phyloP scores from a whole-genome alignment of 2,113 vertebrate species.

The Symphodus melops region DNA sequence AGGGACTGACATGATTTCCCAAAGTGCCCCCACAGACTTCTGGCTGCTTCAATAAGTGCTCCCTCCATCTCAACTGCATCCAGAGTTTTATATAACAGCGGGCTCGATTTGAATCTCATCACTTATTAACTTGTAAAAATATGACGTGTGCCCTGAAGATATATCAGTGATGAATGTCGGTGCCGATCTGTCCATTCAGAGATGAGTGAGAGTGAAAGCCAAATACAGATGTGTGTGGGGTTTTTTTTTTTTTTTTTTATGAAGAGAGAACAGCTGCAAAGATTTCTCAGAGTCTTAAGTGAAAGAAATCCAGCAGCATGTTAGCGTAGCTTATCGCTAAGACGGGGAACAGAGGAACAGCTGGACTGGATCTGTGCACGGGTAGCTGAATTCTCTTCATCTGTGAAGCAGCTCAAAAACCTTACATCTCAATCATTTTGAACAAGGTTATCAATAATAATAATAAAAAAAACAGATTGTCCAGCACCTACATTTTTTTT shows the following conservation, averaged over 20 bases:
- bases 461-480: too few relatives aligned
- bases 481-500: too few relatives aligned
- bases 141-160: background rate
- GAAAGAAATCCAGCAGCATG: background rate
- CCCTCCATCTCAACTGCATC: conserved; percentile 22
- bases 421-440: too few relatives aligned
- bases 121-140: conserved; percentile 7
- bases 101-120: conserved; percentile 12
- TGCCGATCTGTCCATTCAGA: conserved; percentile 11
- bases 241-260: too few relatives aligned
- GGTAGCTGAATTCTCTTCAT: background rate
- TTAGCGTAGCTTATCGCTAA: conserved; percentile 10
- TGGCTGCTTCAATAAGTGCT: conserved; percentile 27
- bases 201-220: background rate
- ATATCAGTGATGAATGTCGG: conserved; percentile 3
- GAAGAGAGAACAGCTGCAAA: background rate
- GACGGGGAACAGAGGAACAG: background rate
- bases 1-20: conserved; percentile 36
- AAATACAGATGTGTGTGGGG: background rate
- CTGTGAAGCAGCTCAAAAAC: background rate
- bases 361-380: background rate
- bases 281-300: background rate
- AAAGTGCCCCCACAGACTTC: conserved; percentile 30
- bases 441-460: too few relatives aligned
- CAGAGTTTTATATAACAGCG: conserved; percentile 24